Base-by-base conservation (phyloP, 1,140 invertebrate species). In the Brevipalpus yothersi region DNA sequence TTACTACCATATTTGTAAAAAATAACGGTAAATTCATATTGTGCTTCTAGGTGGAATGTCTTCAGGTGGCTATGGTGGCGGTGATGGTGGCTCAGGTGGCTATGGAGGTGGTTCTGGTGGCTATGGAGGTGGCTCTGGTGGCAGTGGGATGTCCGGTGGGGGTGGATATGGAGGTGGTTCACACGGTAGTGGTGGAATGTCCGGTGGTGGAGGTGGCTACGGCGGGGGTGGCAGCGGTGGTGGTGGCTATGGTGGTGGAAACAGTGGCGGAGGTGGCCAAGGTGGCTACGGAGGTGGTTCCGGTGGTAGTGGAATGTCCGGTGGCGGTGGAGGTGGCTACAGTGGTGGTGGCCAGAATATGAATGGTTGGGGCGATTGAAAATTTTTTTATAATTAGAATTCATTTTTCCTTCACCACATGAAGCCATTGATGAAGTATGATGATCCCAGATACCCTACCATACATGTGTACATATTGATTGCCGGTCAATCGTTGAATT, bases 91-190 rank as follows among this genome's bases (percentile, higher is more conserved):
- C n/a, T 58, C 56, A 17, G 56, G 56, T 45, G 42, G 56, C 13
- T 31, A 41, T 40, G 21, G 40, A 39, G 56, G 56, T 1, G 23
- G 19, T 13, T 57, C 56, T 4, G 19, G 19, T 15, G 56, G 41
- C 15, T 11, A 45, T 40, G 40, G 41, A 11, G 56, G 56, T 12
- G 15, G 39, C 56, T 58, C 39, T 19, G 11, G 12, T n/a, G 56
- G 56, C 7, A 41, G 56, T 11, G 19, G 39, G 0, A 41, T 31
- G 43, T 31, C 39, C 12, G 4, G 7, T 10, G 41, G 39, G 9
- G 56, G 56, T 42, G 56, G 55, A 41, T 56, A 56, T 41, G 55
- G 56, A 4, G 56, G 56, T 57, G 17, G 19, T 4, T 57, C 55
- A 31, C 10, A 13, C 13, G 56, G 39, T 13, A 8, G 49, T 51